These are phyloP conservation scores for Hapalemur alaotrensis DNA, from an alignment of 2,797 vertebrate genomes.

Conservation along the genomic window DNA sequence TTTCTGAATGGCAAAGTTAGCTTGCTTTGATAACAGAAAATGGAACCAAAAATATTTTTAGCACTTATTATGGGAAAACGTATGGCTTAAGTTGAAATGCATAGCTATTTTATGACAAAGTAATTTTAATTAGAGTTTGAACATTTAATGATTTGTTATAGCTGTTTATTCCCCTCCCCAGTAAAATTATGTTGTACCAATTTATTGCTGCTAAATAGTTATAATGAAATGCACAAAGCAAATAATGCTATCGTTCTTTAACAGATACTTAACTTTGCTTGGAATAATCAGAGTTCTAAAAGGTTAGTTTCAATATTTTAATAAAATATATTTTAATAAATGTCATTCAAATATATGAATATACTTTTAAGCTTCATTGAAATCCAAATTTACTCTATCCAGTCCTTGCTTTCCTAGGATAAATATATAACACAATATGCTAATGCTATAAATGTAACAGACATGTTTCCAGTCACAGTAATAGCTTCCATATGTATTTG, in stretches of 20 bases:
- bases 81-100: slow-evolving; percentile 13
- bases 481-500: neutral
- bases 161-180: neutral
- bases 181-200: neutral
- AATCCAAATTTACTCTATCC: slow-evolving; percentile 10
- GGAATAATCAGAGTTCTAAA: slow-evolving; percentile 78
- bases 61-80: neutral
- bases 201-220: slow-evolving; percentile 77
- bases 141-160: slow-evolving; percentile 1
- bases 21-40: slow-evolving; percentile 40
- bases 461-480: neutral
- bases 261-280: slow-evolving; percentile 81
- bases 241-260: slow-evolving; percentile 81
- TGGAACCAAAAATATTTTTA: slow-evolving; percentile 30
- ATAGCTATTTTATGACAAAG: slow-evolving; percentile 22
- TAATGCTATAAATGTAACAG: neutral
- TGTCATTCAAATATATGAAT: slow-evolving; percentile 22
- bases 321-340: slow-evolving; percentile 68
- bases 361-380: slow-evolving; percentile 41
- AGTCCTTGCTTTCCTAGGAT: neutral
- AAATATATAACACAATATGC: slow-evolving; percentile 48
- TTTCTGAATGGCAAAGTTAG: neutral
- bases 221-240: slow-evolving; percentile 81
- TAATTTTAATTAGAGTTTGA: slow-evolving; percentile 21
- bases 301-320: slow-evolving; percentile 78